Evolutionary conservation across 2,797 vertebrate species (phyloP).

Genomic region (Poeciliopsis gracilis): DNA sequence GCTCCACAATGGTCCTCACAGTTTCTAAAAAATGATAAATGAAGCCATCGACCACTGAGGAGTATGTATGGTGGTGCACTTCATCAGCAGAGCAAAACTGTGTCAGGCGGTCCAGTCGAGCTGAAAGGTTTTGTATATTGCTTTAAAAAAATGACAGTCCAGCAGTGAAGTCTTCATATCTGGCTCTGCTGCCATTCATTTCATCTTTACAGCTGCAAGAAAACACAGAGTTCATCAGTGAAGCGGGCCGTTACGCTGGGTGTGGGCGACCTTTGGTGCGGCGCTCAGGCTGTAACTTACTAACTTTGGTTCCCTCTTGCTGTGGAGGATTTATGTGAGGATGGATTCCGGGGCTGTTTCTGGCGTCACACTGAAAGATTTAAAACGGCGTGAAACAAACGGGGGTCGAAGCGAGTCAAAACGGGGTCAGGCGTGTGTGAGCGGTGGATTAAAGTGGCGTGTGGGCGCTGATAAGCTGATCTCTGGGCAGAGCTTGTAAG

Average conservation of each 20-base stretch:
- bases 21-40: conserved; percentile 56
- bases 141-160: conserved; percentile 36
- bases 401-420: conserved; percentile 50
- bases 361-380: conserved; percentile 37
- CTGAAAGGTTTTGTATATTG: conserved; percentile 41
- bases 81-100: conserved; percentile 45
- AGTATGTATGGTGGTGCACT: conserved; percentile 24
- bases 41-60: conserved; percentile 34
- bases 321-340: conserved; percentile 49
- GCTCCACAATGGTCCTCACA: conserved; percentile 22
- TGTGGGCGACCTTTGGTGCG: conserved; percentile 38
- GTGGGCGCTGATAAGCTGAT: conserved; percentile 16
- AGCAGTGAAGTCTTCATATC: conserved; percentile 14
- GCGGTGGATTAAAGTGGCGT: conserved; percentile 43
- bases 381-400: conserved; percentile 56
- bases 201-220: conserved; percentile 16
- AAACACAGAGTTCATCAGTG: conserved; percentile 38
- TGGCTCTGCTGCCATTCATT: conserved; percentile 33
- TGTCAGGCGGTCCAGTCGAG: conserved; percentile 15
- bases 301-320: conserved; percentile 36
- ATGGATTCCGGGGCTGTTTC: not conserved
- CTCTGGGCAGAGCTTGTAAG: conserved; percentile 7
- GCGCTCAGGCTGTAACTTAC: conserved; percentile 48
- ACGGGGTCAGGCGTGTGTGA: conserved; percentile 28
- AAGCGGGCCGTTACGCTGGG: conserved; percentile 45